Base-by-base conservation (phyloP, 2,113 vertebrate genomes). In the Sialia sialis region DNA sequence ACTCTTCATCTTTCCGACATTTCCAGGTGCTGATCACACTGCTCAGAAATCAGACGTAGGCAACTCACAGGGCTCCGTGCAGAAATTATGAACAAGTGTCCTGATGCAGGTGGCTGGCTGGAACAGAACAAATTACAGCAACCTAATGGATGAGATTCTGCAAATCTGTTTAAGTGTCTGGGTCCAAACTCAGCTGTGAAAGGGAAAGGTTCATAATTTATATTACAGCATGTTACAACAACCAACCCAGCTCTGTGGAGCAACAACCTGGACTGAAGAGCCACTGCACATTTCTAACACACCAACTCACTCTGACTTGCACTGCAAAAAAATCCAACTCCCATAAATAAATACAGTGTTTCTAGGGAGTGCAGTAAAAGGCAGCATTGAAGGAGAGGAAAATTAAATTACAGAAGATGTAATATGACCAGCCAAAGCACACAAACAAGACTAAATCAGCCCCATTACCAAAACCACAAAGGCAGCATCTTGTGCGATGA, bases 391-490 rank as follows among this genome's bases (percentile, higher is more conserved):
- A 89, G 48, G 52, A 94, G 23, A 80, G 21, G 48, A 93, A 91
- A 95, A 95, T 63, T 80, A 92, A 72, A 96, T 96, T 94, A 96
- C n/a, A 67, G 68, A 83, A 78, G 54, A 90, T 27, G 29, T 88
- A 95, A 96, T 30, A 73, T 30, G 70, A 94, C 84, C 87, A 93
- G 93, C 52, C 92, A 95, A 97, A 96, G 92, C 85, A 96, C 51
- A 96, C 72, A 94, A 92, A 89, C 84, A 93, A 92, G 90, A 94
- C 91, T 85, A 91, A 96, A 84, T 76, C 68, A 92, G 43, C 43
- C 60, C 82, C 78, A n/a, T 90, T 94, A 96, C 74, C 43, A 77
- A 96, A 97, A 66, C 83, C 95, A 95, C 81, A 96, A 95, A 95
- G 75, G 64, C 80, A 95, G 79, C 78, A 88, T 91, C 92, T 70